Percentiles rank a stretch among this genome's conserved stretches.
These are phyloP conservation scores for Yoshiicerus persimilis DNA, from an alignment of 1,140 invertebrate species.

Conservation along the genomic window DNA sequence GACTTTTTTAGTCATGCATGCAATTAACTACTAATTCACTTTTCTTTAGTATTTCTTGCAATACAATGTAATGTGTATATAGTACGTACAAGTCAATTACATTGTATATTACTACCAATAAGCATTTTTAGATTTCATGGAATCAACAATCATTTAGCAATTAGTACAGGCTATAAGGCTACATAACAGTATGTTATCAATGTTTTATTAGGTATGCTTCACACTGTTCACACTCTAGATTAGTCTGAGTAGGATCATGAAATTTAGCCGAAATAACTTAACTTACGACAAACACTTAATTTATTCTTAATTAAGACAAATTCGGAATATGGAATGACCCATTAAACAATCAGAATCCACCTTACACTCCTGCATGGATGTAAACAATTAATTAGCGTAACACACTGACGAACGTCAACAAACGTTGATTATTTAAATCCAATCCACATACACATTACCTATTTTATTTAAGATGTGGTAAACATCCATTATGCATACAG, in stretches of 20 bases:
- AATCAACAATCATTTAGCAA: not conserved
- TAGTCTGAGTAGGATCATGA: not conserved
- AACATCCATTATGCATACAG: not conserved
- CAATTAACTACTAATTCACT: not conserved
- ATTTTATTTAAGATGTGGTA: not conserved
- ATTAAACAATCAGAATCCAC: not conserved
- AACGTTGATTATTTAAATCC: not conserved
- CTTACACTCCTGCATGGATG: not conserved
- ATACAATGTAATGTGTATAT: not conserved
- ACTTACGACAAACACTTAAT: not conserved
- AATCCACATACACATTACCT: not conserved
- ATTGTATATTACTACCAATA: not conserved
- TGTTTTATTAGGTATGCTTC: not conserved
- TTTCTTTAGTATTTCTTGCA: not conserved
- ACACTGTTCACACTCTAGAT: not conserved
- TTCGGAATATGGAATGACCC: constrained; percentile 16
- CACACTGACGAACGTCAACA: not conserved
- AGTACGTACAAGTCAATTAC: not conserved
- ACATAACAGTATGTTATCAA: not conserved
- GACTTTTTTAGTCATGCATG: not conserved
- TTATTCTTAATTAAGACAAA: constrained; percentile 1
- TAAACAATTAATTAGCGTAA: not conserved
- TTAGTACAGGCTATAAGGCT: not conserved
- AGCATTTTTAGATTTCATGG: not conserved
- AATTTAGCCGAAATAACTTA: not conserved